Percentiles rank a stretch among this genome's conserved stretches.
These are phyloP conservation scores for Machimus rusticus DNA, from an alignment of 2,888 invertebrate species.

Conservation along the genomic window DNA sequence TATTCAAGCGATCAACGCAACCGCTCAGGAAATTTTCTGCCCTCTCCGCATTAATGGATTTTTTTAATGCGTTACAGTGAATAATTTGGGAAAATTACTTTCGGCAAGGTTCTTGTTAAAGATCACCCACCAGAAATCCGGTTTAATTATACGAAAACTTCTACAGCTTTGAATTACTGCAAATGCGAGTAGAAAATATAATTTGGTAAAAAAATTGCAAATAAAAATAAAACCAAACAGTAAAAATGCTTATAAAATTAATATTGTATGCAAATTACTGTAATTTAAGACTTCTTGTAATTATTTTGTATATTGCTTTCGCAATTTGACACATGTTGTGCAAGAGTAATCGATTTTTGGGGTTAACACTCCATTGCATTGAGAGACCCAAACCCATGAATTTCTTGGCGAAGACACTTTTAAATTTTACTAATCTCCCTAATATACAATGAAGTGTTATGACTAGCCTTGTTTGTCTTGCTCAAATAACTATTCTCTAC, in stretches of 20 bases:
- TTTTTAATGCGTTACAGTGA: background rate
- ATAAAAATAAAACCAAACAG: background rate
- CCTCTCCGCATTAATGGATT: background rate
- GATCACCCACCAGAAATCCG: background rate
- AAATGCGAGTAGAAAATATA: background rate
- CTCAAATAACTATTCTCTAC: background rate
- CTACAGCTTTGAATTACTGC: background rate
- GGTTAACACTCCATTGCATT: background rate
- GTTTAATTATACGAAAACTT: background rate
- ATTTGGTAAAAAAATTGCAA: background rate
- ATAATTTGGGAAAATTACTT: background rate
- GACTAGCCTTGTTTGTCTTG: background rate
- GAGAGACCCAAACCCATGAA: background rate
- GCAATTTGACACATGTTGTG: background rate
- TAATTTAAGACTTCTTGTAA: background rate
- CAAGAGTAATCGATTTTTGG: background rate
- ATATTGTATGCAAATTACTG: background rate
- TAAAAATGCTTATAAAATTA: background rate
- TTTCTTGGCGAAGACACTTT: background rate
- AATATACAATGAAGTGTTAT: background rate
- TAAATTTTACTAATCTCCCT: background rate
- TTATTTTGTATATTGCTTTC: background rate
- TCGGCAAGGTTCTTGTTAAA: background rate
- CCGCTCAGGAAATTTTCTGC: background rate
- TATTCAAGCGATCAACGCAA: background rate